Conservation (phyloP, 2,113 vertebrate species). For the Potamarius usumacintae region DNA sequence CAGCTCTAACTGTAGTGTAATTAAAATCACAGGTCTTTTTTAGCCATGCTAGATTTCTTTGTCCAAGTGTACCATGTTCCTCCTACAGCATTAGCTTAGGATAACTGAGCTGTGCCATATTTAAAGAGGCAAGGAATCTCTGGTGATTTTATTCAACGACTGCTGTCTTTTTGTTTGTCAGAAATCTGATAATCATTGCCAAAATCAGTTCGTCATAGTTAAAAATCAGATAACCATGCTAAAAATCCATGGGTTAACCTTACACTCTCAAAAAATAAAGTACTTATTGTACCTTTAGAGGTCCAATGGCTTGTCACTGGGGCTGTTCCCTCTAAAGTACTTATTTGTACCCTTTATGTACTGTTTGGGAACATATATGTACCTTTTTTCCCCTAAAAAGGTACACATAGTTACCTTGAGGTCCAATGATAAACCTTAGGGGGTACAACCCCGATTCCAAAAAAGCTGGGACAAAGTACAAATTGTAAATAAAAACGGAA, state of each 20-base stretch:
- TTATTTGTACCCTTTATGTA: no score
- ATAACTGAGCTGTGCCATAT: not conserved
- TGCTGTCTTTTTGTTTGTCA: constrained; percentile 1
- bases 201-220: not conserved
- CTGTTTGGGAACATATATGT: no score
- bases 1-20: no score
- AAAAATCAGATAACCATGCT: not conserved
- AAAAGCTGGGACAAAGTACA: no score
- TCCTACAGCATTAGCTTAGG: not conserved
- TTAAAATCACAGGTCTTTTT: not conserved
- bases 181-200: not conserved
- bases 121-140: not conserved
- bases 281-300: no score
- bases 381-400: no score
- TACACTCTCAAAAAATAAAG: no score
- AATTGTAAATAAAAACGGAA: no score
- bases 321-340: no score
- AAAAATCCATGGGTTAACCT: not conserved
- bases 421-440: no score
- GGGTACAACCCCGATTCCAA: no score
- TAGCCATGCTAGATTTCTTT: not conserved
- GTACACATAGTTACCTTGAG: no score
- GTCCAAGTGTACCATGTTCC: not conserved
- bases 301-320: not conserved
- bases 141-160: not conserved